These are phyloP conservation scores for Mylabris phalerata DNA, from an alignment of 1,140 invertebrate genomes.

Conservation along the genomic window DNA sequence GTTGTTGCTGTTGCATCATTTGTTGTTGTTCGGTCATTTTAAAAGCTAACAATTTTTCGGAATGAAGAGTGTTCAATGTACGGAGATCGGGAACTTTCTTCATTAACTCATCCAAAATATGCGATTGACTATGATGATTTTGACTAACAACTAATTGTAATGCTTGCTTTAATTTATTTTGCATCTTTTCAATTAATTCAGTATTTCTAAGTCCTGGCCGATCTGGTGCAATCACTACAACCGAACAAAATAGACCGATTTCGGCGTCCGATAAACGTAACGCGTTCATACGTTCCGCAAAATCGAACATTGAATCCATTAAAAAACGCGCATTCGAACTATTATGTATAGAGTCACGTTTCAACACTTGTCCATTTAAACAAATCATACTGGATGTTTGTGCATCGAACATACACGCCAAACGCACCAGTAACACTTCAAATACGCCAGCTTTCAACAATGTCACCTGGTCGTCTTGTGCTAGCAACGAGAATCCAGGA, in stretches of 20 bases:
- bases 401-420: conserved; percentile 90
- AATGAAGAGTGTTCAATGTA: conserved; percentile 92
- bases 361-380: conserved; percentile 84
- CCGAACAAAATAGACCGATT: conserved; percentile 89
- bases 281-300: conserved; percentile 88
- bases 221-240: conserved; percentile 90
- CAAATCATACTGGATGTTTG: conserved; percentile 88
- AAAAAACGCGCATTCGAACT: conserved; percentile 88
- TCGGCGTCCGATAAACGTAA: conserved; percentile 87
- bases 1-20: conserved; percentile 57
- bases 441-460: conserved; percentile 93
- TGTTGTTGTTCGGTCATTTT: conserved; percentile 85
- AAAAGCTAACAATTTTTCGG: conserved; percentile 90
- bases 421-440: conserved; percentile 84
- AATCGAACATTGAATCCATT: conserved; percentile 95
- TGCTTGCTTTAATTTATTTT: conserved; percentile 76
- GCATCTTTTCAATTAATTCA: conserved; percentile 88
- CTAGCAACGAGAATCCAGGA: conserved; percentile 88
- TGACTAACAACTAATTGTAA: conserved; percentile 82
- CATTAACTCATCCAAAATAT: conserved; percentile 78
- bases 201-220: conserved; percentile 85
- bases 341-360: conserved; percentile 82
- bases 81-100: conserved; percentile 92
- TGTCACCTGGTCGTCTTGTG: conserved; percentile 95
- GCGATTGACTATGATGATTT: conserved; percentile 72